These are phyloP conservation scores for Nebria ingens DNA, from an alignment of 1,140 invertebrate species.

Conservation along the genomic window DNA sequence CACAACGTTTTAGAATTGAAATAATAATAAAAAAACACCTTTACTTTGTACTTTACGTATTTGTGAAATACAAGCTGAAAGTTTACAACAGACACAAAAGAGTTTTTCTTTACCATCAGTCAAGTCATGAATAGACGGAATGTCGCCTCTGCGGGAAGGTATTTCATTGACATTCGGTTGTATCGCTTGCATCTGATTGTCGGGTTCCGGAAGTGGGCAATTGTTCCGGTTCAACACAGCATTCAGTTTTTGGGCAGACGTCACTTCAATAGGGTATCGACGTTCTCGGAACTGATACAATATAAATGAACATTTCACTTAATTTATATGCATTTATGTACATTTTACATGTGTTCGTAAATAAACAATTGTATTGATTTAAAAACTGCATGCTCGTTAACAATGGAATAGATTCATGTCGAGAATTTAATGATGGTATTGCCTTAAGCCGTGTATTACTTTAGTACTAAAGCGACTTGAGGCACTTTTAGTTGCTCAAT, in stretches of 20 bases:
- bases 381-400: too few species aligned
- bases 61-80: neutral
- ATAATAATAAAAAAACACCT: too few species aligned
- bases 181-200: constrained; percentile 10
- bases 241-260: constrained; percentile 26
- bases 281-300: constrained; percentile 36
- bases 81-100: neutral
- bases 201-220: constrained; percentile 20
- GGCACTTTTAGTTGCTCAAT: too few species aligned
- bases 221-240: constrained; percentile 28
- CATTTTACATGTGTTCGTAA: too few species aligned
- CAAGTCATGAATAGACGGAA: constrained; percentile 55
- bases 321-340: too few species aligned
- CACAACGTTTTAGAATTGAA: too few species aligned
- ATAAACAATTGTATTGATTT: too few species aligned
- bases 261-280: constrained; percentile 39
- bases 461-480: too few species aligned
- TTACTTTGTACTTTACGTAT: too few species aligned
- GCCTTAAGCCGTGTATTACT: too few species aligned
- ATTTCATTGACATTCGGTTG: constrained; percentile 33
- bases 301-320: constrained; percentile 14
- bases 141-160: constrained; percentile 53
- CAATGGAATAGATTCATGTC: too few species aligned
- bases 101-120: constrained; percentile 43
- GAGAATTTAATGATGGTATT: too few species aligned